These are phyloP conservation scores for Lithophane leautieri DNA, from an alignment of 2,888 invertebrate species.

Conservation along the genomic window DNA sequence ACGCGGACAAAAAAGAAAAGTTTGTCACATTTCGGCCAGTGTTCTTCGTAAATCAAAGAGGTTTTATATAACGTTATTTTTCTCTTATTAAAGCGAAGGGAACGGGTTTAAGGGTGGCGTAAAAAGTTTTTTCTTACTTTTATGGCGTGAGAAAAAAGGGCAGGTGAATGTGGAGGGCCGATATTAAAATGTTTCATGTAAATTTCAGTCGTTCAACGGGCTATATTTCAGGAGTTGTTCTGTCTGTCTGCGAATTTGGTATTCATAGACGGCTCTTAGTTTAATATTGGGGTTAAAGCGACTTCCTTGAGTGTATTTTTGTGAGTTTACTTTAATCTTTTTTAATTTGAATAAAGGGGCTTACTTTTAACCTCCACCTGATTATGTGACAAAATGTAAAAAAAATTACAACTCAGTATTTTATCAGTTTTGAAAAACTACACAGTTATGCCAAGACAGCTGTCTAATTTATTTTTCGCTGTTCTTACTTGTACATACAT, in stretches of 20 bases:
- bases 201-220: conserved; percentile 86
- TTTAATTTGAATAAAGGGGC: conserved; percentile 50
- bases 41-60: conserved; percentile 71
- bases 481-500: too few relatives aligned
- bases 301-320: conserved; percentile 60
- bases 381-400: neutral
- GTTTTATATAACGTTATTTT: conserved; percentile 74
- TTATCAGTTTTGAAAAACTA: neutral
- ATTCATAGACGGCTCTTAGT: conserved; percentile 87
- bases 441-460: neutral
- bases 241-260: conserved; percentile 86
- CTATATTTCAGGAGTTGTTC: conserved; percentile 84
- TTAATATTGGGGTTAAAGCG: conserved; percentile 80
- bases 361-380: neutral
- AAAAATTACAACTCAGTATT: neutral
- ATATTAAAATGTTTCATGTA: conserved; percentile 91
- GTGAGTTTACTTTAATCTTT: conserved; percentile 58
- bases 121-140: conserved; percentile 74
- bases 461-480: neutral
- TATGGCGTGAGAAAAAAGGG: conserved; percentile 88
- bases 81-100: conserved; percentile 63
- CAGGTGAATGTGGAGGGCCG: conserved; percentile 82
- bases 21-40: conserved; percentile 73
- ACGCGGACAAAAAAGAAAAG: conserved; percentile 70
- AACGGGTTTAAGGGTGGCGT: conserved; percentile 70